phyloP scores from a whole-genome alignment of 2,113 vertebrate species.

The Pterocles burchelli region DNA sequence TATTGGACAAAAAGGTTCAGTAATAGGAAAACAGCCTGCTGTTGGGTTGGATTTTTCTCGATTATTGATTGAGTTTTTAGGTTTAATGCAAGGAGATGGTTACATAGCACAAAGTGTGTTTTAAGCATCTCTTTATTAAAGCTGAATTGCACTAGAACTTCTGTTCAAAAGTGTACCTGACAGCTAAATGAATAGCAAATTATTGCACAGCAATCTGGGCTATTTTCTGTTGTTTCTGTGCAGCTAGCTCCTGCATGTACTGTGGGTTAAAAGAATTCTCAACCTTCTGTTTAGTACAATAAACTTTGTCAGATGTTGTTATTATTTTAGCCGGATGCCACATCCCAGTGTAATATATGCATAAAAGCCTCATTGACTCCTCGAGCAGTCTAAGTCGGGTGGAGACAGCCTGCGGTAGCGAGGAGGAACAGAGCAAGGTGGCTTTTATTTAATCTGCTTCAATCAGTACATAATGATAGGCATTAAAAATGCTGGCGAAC shows the following conservation, averaged over 20 bases:
- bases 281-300: constrained; percentile 56
- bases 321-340: constrained; percentile 23
- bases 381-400: not conserved
- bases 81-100: not conserved
- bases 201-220: not conserved
- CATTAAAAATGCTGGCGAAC: not conserved
- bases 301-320: constrained; percentile 63
- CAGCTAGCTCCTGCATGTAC: not conserved
- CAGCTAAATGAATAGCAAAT: constrained; percentile 44
- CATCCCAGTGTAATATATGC: not conserved
- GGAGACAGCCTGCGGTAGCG: not conserved
- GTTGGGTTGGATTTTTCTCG: not conserved
- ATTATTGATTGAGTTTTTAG: not conserved
- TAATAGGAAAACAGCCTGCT: not conserved
- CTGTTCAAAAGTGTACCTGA: constrained; percentile 16
- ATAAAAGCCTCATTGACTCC: constrained; percentile 14
- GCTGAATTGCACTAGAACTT: not conserved
- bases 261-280: constrained; percentile 51
- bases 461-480: constrained; percentile 1
- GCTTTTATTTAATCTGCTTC: constrained; percentile 58
- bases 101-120: not conserved
- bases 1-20: not conserved
- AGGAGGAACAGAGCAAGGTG: constrained; percentile 8
- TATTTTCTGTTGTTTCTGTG: constrained; percentile 2
- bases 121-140: constrained; percentile 53